Base-by-base conservation (phyloP, 2,113 vertebrate genomes). In the Thomomys bottae region DNA sequence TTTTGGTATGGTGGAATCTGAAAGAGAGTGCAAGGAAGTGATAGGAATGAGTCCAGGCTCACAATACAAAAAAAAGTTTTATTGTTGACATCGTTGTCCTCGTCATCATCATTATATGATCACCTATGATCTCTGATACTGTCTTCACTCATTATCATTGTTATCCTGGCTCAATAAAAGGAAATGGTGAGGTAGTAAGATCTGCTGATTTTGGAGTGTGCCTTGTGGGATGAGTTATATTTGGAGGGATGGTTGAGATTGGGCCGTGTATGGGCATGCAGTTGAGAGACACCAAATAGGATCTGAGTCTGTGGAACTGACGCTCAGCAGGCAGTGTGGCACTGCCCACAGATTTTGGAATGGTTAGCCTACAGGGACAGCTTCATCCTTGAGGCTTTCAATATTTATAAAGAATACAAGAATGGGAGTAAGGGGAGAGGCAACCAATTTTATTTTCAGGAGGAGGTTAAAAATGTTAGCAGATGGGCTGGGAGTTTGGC, bases 361-460 rank as follows among this genome's bases (percentile, higher is more conserved):
- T 75, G 86, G 40, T 88, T 17, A 40, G 59, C 45, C 85, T 64
- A 23, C 18, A 75, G 59, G 17, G 32, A 26, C 54, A 68, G 23
- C 34, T 59, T 92, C 23, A 88, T 57, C 63, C 15, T 18, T 36
- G 49, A 87, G 75, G 42, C 12, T 68, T 66, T 90, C 18, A 3
- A 30, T 42, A 30, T 87, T 91, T 84, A 28, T 36, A 82, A 82
- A 88, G n/a, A 84, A 26, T 63, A n/a, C 24, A 71, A 66, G 82
- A 34, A 8, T 45, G 10, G 38, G 28, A 84, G n/a, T 61, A 76
- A 84, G 24, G 38, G 34, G 28, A 4, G 18, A 92, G 36, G 64
- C 30, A 81, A 8, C 9, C 77, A 87, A 49, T 6, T 34, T 9
- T 38, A 64, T 21, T 49, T 73, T 28, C 34, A 34, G 54, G 23